These are phyloP conservation scores for Aurelia sp. DNA, from an alignment of 30 jellyfish, hydroid and myxozoan species.

Conservation along the genomic window DNA sequence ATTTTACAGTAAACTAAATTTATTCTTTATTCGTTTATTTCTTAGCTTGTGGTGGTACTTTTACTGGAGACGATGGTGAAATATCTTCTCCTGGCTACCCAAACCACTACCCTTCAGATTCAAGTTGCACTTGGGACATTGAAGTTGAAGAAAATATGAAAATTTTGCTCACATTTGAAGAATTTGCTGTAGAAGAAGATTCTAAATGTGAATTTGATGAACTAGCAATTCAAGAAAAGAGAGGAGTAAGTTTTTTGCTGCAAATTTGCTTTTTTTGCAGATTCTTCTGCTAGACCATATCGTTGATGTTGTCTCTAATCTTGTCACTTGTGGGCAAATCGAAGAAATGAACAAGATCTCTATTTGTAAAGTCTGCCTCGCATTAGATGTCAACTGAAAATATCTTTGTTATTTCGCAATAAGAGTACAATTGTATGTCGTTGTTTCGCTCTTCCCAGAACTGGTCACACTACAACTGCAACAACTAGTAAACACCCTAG, in stretches of 20 bases:
- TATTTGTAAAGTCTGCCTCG: no score
- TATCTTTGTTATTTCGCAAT: no score
- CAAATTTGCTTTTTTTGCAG: not conserved
- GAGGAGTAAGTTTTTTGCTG: constrained; percentile 44
- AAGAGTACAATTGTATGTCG: no score
- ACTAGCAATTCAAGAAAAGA: constrained; percentile 45
- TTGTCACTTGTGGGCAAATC: no score
- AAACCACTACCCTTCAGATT: constrained; percentile 51
- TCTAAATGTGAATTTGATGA: constrained; percentile 49
- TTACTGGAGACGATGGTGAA: constrained; percentile 44
- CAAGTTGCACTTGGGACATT: constrained; percentile 67
- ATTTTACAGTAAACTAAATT: no score
- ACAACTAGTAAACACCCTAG: no score
- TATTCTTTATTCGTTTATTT: not conserved
- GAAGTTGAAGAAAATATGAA: constrained; percentile 57
- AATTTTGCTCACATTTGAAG: constrained; percentile 55
- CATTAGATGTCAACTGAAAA: no score
- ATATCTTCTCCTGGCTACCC: constrained; percentile 82
- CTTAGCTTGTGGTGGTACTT: constrained; percentile 67
- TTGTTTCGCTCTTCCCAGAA: no score
- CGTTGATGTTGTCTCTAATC: no score
- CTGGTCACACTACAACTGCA: no score
- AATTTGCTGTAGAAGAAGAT: constrained; percentile 72
- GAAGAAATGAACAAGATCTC: no score
- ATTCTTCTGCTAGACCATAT: no score